These are phyloP conservation scores for Meandrusa payeni DNA, from an alignment of 2,888 invertebrate genomes.

Conservation along the genomic window DNA sequence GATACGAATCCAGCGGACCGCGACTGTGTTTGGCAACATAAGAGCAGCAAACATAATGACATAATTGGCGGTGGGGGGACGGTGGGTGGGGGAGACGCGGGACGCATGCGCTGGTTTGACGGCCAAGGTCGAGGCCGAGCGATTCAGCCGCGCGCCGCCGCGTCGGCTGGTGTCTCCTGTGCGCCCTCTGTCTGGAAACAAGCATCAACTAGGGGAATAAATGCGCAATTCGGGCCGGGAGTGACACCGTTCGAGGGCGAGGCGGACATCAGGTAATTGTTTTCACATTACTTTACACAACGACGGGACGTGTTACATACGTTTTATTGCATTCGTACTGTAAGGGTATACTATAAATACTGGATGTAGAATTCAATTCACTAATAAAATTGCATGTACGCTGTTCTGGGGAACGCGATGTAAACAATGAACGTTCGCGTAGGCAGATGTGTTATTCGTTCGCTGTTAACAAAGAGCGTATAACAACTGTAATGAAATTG, in stretches of 20 bases:
- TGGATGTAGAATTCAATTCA: background rate
- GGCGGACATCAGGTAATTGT: slow-evolving; percentile 46
- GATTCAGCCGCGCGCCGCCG: slow-evolving; percentile 77
- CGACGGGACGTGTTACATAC: too few relatives aligned
- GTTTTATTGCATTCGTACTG: too few relatives aligned
- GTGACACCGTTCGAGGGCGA: slow-evolving; percentile 38
- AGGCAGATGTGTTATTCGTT: slow-evolving; percentile 21
- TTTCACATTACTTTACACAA: too few relatives aligned
- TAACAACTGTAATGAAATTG: slow-evolving; percentile 45
- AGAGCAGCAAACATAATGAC: slow-evolving; percentile 72
- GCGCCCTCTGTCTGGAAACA: slow-evolving; percentile 60
- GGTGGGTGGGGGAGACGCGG: slow-evolving; percentile 55
- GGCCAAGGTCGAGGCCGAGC: slow-evolving; percentile 78
- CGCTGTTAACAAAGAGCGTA: slow-evolving; percentile 18
- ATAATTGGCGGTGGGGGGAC: slow-evolving; percentile 65
- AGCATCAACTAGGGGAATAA: slow-evolving; percentile 48
- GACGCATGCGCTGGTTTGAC: slow-evolving; percentile 79
- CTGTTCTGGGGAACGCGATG: slow-evolving; percentile 6
- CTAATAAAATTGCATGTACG: slow-evolving; percentile 16
- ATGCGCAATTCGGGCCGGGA: slow-evolving; percentile 63
- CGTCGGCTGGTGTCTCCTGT: slow-evolving; percentile 63
- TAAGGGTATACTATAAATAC: background rate
- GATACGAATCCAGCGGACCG: slow-evolving; percentile 54
- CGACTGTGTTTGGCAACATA: slow-evolving; percentile 70
- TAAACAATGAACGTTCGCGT: slow-evolving; percentile 19